These are phyloP conservation scores for Schizaphis graminum DNA, from an alignment of 2,888 invertebrate species.

Conservation along the genomic window DNA sequence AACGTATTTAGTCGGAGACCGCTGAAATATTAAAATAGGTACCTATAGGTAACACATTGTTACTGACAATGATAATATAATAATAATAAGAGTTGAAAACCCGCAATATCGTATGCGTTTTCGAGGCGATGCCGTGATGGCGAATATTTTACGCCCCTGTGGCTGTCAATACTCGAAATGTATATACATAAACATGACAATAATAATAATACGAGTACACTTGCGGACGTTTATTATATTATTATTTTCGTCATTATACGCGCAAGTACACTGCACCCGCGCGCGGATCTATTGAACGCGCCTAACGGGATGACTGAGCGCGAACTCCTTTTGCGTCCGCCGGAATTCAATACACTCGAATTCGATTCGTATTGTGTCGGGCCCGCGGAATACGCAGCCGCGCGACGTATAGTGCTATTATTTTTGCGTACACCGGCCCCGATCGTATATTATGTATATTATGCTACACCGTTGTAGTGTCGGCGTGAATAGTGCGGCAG, in stretches of 20 bases:
- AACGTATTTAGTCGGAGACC: neutral
- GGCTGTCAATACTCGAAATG: neutral
- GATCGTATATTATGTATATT: too few relatives aligned
- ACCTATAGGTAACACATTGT: neutral
- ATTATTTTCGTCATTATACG: neutral
- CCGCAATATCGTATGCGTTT: neutral
- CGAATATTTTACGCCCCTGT: neutral
- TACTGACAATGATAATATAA: neutral
- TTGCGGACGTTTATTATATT: neutral
- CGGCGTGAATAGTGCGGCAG: neutral
- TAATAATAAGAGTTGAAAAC: neutral
- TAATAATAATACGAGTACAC: too few relatives aligned
- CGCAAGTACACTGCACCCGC: neutral
- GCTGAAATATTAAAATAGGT: neutral
- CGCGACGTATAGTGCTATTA: neutral
- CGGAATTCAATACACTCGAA: neutral
- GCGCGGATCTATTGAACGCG: neutral
- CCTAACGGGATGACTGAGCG: conserved; percentile 35
- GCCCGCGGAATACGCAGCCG: too few relatives aligned
- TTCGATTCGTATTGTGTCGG: neutral
- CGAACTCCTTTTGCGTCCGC: neutral
- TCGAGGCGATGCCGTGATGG: neutral
- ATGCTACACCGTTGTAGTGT: too few relatives aligned
- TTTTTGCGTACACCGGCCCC: neutral
- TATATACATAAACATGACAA: neutral